Evolutionary conservation across 2,888 invertebrate genomes (phyloP).

Genomic region (Crossocerus cetratus): DNA sequence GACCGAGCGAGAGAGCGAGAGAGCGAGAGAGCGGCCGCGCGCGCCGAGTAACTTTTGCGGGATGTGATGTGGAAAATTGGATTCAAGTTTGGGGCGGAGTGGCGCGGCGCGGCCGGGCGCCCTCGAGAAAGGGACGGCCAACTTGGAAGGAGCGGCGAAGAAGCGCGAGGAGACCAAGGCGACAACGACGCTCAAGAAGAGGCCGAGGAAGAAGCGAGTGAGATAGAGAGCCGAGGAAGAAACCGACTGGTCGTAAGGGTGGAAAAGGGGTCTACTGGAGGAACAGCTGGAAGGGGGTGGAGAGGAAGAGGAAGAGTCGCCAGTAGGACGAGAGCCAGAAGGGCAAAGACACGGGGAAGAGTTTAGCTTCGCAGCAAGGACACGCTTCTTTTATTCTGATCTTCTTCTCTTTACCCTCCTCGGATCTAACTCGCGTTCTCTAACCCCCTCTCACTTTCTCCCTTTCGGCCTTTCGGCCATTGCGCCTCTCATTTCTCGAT

Average conservation of each 20-base stretch:
- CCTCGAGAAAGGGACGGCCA: conserved; percentile 35
- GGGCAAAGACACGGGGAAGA: conserved; percentile 39
- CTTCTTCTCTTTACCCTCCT: conserved; percentile 19
- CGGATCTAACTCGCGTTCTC: conserved; percentile 1
- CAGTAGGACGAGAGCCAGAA: conserved; percentile 26
- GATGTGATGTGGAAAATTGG: conserved; percentile 74
- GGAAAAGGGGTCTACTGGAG: background rate
- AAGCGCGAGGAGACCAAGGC: background rate
- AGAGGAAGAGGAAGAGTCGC: conserved; percentile 8
- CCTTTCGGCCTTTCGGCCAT: background rate
- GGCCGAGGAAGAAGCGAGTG: background rate
- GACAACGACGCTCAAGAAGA: conserved; percentile 5
- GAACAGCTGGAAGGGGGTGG: conserved; percentile 13
- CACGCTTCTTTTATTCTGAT: conserved; percentile 51
- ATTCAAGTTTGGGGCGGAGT: conserved; percentile 69
- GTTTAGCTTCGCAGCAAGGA: conserved; percentile 51
- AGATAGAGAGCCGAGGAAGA: conserved; percentile 7
- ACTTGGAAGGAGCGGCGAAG: conserved; percentile 10
- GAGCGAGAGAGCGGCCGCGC: conserved; percentile 15
- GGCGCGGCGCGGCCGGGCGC: conserved; percentile 36
- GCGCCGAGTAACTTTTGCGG: conserved; percentile 71
- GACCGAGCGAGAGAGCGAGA: conserved; percentile 17
- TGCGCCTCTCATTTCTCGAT: conserved; percentile 13
- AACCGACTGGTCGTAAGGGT: background rate
- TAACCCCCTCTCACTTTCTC: conserved; percentile 1